phyloP scores from a whole-genome alignment of 2,113 vertebrate genomes.

The Colaptes auratus region DNA sequence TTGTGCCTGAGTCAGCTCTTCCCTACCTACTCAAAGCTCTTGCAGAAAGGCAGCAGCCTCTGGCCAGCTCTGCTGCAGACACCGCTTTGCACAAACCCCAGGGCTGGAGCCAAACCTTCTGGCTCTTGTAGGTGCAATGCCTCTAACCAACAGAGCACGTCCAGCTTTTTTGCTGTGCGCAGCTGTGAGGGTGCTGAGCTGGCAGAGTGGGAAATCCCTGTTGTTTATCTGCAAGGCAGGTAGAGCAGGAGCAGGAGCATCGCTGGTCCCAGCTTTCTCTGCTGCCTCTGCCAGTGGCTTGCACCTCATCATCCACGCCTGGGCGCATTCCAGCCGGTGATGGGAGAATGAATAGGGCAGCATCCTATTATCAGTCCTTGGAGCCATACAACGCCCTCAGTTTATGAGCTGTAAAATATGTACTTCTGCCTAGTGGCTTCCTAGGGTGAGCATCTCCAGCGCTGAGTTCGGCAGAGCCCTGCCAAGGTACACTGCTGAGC shows the following conservation, averaged over 20 bases:
- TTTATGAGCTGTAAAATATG: constrained; percentile 19
- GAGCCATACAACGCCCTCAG: not conserved
- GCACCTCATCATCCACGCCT: not conserved
- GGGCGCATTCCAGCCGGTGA: not conserved
- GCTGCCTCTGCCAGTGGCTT: not conserved
- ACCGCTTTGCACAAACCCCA: not conserved
- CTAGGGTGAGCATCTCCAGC: not conserved
- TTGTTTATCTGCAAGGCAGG: constrained; percentile 13
- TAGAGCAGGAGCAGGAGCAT: not conserved
- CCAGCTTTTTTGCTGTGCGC: not conserved
- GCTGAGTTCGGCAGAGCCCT: not conserved
- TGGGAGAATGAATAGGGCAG: not conserved
- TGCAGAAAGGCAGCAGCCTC: not conserved
- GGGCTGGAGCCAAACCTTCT: not conserved
- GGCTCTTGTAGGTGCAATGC: not conserved
- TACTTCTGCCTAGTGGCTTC: not conserved
- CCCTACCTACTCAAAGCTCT: not conserved
- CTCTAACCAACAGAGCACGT: not conserved
- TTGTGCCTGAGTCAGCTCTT: not conserved
- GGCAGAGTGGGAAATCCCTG: not conserved
- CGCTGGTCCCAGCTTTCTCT: not conserved
- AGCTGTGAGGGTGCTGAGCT: not conserved
- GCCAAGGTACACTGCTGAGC: not conserved
- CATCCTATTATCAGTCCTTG: not conserved
- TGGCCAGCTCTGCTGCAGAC: not conserved